Evolutionary conservation across 2,888 invertebrate species (phyloP), one percentile per base, ranked within the genome.

Genomic region (Agrochola macilenta): DNA sequence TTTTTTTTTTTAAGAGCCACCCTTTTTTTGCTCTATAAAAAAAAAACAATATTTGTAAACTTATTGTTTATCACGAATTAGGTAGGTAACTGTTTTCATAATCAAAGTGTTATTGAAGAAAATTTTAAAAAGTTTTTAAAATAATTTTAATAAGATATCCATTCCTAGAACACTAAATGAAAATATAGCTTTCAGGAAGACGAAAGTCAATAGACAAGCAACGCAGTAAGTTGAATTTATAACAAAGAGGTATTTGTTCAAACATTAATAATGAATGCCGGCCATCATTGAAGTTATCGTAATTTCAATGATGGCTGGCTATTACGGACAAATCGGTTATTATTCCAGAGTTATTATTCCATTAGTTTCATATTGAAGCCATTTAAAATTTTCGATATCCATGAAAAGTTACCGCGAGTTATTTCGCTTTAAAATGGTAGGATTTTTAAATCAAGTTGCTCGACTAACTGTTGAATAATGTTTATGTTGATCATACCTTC

Each of bases 221-320:
- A 49, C 7, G n/a, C 20, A 49, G 23, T 46, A 74, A 57, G 17
- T 52, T 4, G 0, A 66, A 39, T 57, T 64, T 43, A 26, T 35
- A 69, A 54, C 23, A 17, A 65, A 57, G 26, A 68, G 57, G 7
- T 57, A 71, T 83, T 71, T 68, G 9, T 68, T 52, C 5, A 20
- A 81, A 71, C 46, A 54, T 83, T 57, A 26, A 35, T 54, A 82
- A 76, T 69, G 35, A 69, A 82, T 69, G 54, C 49, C n/a, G n/a
- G n/a, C n/a, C n/a, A n/a, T n/a, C n/a, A n/a, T n/a, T n/a, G n/a
- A n/a, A n/a, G n/a, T n/a, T n/a, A n/a, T n/a, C n/a, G n/a, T 66
- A 65, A 66, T 39, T 78, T 52, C 57, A 64, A 30, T 30, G 26
- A 58, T 7, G n/a, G 30, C 14, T 26, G 35, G 49, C 17, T 30